Percentiles rank a stretch among this genome's conserved stretches.
These are phyloP conservation scores for Callyntrura guangdongensis DNA, from an alignment of 2,888 invertebrate species.

Conservation along the genomic window DNA sequence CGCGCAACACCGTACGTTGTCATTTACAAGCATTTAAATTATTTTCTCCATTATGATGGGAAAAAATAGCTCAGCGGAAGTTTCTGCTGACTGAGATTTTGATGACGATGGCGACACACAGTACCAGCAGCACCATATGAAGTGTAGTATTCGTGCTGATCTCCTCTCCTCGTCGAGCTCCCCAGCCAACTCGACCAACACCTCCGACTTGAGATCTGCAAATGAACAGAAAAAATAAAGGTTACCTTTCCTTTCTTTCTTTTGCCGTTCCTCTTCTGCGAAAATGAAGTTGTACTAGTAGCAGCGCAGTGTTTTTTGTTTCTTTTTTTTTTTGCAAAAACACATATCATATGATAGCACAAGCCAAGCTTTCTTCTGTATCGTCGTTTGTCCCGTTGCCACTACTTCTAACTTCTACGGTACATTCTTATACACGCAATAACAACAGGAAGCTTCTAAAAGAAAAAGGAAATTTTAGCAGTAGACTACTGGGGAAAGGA, in stretches of 20 bases:
- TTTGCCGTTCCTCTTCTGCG: not conserved
- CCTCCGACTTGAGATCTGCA: constrained; percentile 39
- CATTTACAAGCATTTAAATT: not conserved
- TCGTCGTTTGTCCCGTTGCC: too few relatives aligned
- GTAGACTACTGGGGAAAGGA: not conserved
- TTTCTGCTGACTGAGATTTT: not conserved
- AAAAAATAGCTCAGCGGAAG: constrained; percentile 14
- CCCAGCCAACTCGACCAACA: constrained; percentile 33
- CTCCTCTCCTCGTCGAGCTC: constrained; percentile 35
- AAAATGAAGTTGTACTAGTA: constrained; percentile 46
- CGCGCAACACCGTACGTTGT: too few relatives aligned
- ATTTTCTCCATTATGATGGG: not conserved
- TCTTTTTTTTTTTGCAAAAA: not conserved
- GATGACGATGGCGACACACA: constrained; percentile 1
- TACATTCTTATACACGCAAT: not conserved
- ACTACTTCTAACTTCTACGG: not conserved
- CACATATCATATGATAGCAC: not conserved
- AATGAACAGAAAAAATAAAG: constrained; percentile 37
- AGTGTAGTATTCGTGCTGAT: not conserved
- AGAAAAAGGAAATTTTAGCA: not conserved
- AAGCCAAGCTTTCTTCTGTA: not conserved
- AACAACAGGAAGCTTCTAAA: not conserved
- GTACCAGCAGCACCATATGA: not conserved
- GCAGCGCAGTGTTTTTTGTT: not conserved
- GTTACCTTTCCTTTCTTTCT: constrained; percentile 13